Percentiles rank a stretch among this genome's conserved stretches.
Evolutionary conservation across 1,140 invertebrate genomes (phyloP).

Genomic region (Trypoxylus dichotomus): DNA sequence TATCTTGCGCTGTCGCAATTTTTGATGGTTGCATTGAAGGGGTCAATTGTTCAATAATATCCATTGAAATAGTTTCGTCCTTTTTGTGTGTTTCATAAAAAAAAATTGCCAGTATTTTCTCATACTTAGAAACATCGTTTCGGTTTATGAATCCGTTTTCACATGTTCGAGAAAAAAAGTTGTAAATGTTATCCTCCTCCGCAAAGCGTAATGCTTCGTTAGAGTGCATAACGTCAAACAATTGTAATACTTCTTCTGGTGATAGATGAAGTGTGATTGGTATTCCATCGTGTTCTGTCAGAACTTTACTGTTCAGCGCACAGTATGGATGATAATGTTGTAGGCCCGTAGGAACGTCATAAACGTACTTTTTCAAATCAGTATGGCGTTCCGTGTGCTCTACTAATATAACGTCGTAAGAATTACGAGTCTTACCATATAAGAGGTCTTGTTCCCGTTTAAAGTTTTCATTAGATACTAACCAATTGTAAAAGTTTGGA

Average conservation of each 20-base stretch:
- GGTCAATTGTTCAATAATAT: background rate
- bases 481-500: conserved; percentile 34
- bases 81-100: conserved; percentile 28
- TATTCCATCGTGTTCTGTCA: conserved; percentile 30
- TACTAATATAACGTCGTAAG: conserved; percentile 36
- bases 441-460: conserved; percentile 33
- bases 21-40: background rate
- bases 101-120: conserved; percentile 13
- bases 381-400: conserved; percentile 36
- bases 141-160: conserved; percentile 34
- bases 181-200: background rate
- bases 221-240: conserved; percentile 35
- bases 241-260: conserved; percentile 35
- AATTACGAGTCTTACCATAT: background rate
- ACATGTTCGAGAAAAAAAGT: conserved; percentile 22
- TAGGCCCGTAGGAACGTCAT: conserved; percentile 24
- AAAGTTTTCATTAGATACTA: conserved; percentile 37
- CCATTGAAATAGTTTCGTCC: background rate
- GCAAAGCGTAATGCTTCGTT: conserved; percentile 15
- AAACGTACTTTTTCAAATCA: conserved; percentile 38
- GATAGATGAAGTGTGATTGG: conserved; percentile 35
- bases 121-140: conserved; percentile 32
- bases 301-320: conserved; percentile 18
- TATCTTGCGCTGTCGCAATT: background rate
- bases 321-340: conserved; percentile 37